Percentiles rank a stretch among this genome's conserved stretches.
phyloP scores from a whole-genome alignment of 2,113 vertebrate species.

The Lethenteron camtschaticum region DNA sequence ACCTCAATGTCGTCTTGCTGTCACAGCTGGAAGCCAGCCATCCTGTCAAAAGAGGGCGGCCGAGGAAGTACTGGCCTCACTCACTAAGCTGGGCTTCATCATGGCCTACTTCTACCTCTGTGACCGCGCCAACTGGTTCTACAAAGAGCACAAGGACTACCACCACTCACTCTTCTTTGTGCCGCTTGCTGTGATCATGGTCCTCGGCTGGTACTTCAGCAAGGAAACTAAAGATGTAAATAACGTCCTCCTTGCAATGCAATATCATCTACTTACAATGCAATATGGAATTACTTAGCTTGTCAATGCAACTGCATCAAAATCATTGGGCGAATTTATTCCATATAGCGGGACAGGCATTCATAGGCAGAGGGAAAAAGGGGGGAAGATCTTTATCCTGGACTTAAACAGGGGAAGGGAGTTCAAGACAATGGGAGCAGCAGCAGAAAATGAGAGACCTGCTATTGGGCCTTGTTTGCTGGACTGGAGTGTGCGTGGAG shows the following conservation, averaged over 20 bases:
- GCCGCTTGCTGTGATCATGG: constrained; percentile 68
- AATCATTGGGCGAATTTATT: neutral
- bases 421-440: no score
- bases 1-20: no score
- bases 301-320: neutral
- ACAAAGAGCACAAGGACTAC: constrained; percentile 98
- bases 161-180: constrained; percentile 88
- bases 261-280: neutral
- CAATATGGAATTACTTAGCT: neutral
- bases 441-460: no score
- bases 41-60: constrained; percentile 69
- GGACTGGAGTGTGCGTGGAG: no score
- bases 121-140: constrained; percentile 76
- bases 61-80: constrained; percentile 56
- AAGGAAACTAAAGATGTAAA: constrained; percentile 83
- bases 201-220: constrained; percentile 77
- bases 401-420: no score
- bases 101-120: constrained; percentile 96
- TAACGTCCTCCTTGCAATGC: neutral
- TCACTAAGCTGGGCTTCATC: constrained; percentile 74
- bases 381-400: no score
- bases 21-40: constrained; percentile 11
- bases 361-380: neutral
- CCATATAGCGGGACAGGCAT: neutral
- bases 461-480: no score